Base-by-base conservation (phyloP, 2,888 invertebrate species). In the Tachina fera region DNA sequence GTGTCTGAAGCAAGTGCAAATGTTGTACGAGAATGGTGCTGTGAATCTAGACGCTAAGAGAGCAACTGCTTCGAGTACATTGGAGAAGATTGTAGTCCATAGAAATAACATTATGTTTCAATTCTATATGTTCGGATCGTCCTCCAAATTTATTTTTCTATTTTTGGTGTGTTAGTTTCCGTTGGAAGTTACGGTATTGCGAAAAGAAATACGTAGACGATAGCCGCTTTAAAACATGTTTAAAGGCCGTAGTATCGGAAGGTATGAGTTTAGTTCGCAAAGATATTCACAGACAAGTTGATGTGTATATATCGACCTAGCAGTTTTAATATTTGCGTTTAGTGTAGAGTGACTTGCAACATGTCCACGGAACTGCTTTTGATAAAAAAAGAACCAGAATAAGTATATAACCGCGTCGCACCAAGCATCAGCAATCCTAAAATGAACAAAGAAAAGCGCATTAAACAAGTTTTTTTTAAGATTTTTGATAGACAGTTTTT, bases 201-300 rank as follows among this genome's bases (percentile, higher is more conserved):
- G 9, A 60, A 14, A 39, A n/a, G 0, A 10, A 9, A 60, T 39
- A 14, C 14, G 0, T 22, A 3, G 2, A 60, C 60, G 60, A 60
- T 60, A 60, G 4, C 60, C 60, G 60, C 60, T 60, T 60, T 39
- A 39, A 60, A 39, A n/a, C 4, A 10, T 13, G 2, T n/a, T 39
- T 39, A 39, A 41, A 60, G 60, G 60, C n/a, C n/a, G 60, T 39
- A 60, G 39, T 39, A 60, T 60, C 41, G 39, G n/a, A 60, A 1
- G 4, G 13, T 14, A n/a, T 9, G 9, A 60, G 14, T n/a, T n/a
- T 56, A 13, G 13, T 22, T 5, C 0, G 5, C 31, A 4, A 2
- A 1, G 22, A 60, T 60, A 1, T 41, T 60, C 60, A 60, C 39
- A 31, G n/a, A n/a, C 3, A 60, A n/a, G 60, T n/a, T n/a, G n/a